Conservation (phyloP, 2,113 vertebrate species). For the Spea multiplicata region DNA sequence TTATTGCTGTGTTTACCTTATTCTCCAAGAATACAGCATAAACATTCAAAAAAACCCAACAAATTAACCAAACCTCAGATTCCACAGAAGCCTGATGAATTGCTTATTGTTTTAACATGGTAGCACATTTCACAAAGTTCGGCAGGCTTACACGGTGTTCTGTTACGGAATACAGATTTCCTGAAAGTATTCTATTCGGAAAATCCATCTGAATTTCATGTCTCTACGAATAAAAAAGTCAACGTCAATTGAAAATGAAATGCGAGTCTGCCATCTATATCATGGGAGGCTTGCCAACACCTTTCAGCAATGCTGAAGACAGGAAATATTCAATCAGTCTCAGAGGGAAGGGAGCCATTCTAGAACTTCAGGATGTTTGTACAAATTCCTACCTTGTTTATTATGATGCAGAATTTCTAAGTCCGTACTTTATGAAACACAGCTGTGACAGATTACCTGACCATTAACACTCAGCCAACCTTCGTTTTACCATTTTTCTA, state of each 20-base stretch:
- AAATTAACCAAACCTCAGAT: too few species aligned
- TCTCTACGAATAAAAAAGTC: neutral
- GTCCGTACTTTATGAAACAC: conserved; percentile 63
- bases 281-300: conserved; percentile 46
- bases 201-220: neutral
- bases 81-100: too few species aligned
- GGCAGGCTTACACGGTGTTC: neutral
- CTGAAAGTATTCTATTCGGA: neutral
- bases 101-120: too few species aligned
- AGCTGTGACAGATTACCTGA: conserved; percentile 67
- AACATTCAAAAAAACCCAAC: too few species aligned
- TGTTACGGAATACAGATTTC: neutral
- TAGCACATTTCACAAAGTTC: neutral
- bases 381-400: conserved; percentile 62
- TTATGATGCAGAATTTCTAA: conserved; percentile 62
- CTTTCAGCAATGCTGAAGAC: conserved; percentile 59
- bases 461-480: conserved; percentile 67
- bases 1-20: too few species aligned
- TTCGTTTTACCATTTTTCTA: conserved; percentile 59
- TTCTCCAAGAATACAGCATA: too few species aligned
- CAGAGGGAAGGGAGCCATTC: conserved; percentile 34
- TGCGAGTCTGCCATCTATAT: conserved; percentile 42
- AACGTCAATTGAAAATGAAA: conserved; percentile 38
- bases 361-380: conserved; percentile 66
- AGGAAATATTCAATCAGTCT: conserved; percentile 66